These are phyloP conservation scores for Rhipidura dahli DNA, from an alignment of 2,113 vertebrate species.

Conservation along the genomic window DNA sequence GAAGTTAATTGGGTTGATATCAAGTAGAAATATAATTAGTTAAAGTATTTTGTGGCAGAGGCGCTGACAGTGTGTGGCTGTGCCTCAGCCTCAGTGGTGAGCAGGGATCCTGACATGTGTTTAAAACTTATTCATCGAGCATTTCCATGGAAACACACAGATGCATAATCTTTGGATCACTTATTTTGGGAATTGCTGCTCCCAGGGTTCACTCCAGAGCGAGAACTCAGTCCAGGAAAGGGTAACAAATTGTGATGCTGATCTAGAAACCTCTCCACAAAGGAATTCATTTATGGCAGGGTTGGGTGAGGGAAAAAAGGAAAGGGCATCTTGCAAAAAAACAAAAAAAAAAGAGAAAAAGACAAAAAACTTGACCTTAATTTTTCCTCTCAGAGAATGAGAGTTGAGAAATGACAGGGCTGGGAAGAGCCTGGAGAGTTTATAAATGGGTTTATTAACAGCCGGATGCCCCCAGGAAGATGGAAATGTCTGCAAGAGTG, in stretches of 20 bases:
- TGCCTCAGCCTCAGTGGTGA: not conserved
- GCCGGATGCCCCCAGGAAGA: not conserved
- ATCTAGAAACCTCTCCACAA: not conserved
- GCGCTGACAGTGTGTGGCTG: not conserved
- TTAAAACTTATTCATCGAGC: slow-evolving; percentile 29
- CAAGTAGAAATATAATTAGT: slow-evolving; percentile 42
- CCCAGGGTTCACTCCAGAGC: not conserved
- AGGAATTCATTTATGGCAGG: not conserved
- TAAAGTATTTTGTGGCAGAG: not conserved
- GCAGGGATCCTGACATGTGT: slow-evolving; percentile 14
- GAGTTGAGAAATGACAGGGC: not conserved
- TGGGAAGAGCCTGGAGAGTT: not conserved
- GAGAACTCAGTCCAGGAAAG: not conserved
- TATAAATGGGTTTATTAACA: not conserved
- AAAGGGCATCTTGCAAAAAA: not conserved
- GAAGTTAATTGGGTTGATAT: slow-evolving; percentile 30
- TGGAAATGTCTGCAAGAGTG: not conserved
- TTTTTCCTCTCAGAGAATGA: not conserved
- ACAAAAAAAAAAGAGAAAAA: not conserved
- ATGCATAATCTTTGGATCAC: not conserved
- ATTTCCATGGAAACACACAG: slow-evolving; percentile 53
- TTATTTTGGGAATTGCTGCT: slow-evolving; percentile 16
- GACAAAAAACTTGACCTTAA: not conserved
- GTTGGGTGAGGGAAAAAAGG: not conserved
- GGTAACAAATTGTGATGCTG: not conserved